These are phyloP conservation scores for Idaea straminata DNA, from an alignment of 2,888 invertebrate genomes.

Conservation along the genomic window DNA sequence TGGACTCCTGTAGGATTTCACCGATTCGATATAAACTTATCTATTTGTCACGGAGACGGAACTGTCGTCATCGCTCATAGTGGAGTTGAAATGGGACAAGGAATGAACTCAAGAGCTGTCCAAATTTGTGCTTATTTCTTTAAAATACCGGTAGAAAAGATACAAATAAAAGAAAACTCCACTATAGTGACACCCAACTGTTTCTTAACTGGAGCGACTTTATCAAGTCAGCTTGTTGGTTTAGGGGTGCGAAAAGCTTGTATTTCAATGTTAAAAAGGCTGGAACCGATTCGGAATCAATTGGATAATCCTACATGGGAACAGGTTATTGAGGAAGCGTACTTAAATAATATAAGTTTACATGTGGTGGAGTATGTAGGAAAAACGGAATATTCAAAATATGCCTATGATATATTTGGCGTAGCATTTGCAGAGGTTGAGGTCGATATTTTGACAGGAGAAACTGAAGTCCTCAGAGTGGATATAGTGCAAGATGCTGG, in stretches of 20 bases:
- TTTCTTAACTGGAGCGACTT: conserved; percentile 23
- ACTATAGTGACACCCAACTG: conserved; percentile 73
- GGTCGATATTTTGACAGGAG: conserved; percentile 86
- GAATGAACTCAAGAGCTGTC: conserved; percentile 86
- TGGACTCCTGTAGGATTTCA: conserved; percentile 78
- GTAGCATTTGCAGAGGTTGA: conserved; percentile 83
- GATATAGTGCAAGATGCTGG: conserved; percentile 84
- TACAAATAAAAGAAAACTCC: conserved; percentile 36
- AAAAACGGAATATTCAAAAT: conserved; percentile 46
- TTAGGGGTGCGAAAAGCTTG: conserved; percentile 76
- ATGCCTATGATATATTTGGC: conserved; percentile 69
- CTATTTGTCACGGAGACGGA: conserved; percentile 84
- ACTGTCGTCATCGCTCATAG: conserved; percentile 84
- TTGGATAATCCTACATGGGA: conserved; percentile 69
- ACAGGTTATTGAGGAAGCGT: conserved; percentile 71
- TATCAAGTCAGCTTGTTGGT: conserved; percentile 79
- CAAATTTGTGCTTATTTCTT: conserved; percentile 86
- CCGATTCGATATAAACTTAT: conserved; percentile 69
- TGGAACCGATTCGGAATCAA: conserved; percentile 60
- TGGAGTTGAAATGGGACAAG: conserved; percentile 90
- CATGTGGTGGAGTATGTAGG: conserved; percentile 44
- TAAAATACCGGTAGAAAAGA: conserved; percentile 81
- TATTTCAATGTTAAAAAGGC: conserved; percentile 59
- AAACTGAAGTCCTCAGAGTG: conserved; percentile 79
- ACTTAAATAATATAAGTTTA: conserved; percentile 43